Evolutionary conservation across 2,888 invertebrate species (phyloP).

Genomic region (Eucriotettix oculatus): DNA sequence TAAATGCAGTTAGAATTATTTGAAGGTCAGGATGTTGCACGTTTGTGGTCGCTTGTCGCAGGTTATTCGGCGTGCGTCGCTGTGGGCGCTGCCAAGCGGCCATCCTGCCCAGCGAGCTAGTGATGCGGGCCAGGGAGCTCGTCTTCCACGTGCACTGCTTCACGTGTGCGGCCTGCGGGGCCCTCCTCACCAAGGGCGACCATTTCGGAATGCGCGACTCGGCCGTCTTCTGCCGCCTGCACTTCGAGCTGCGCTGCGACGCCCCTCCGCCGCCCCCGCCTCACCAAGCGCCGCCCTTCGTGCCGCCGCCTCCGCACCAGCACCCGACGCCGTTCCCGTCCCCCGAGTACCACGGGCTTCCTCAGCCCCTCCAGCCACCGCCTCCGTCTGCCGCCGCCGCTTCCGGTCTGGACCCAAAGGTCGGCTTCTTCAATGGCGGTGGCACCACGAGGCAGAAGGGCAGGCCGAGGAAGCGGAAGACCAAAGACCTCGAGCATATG

Average conservation of each 20-base stretch:
- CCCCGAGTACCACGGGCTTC: slow-evolving; percentile 26
- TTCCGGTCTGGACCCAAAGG: not conserved
- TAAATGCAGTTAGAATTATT: too few species aligned
- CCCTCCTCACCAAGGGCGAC: slow-evolving; percentile 80
- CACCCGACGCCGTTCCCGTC: slow-evolving; percentile 29
- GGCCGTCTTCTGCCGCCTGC: slow-evolving; percentile 69
- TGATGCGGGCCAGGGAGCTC: slow-evolving; percentile 83
- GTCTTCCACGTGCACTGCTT: slow-evolving; percentile 94
- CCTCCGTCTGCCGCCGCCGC: slow-evolving; percentile 9
- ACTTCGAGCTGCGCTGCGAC: slow-evolving; percentile 39
- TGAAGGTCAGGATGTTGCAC: too few species aligned
- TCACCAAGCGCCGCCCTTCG: slow-evolving; percentile 9
- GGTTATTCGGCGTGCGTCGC: slow-evolving; percentile 76
- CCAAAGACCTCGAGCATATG: slow-evolving; percentile 75
- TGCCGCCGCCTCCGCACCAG: slow-evolving; percentile 4
- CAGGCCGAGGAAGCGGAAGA: slow-evolving; percentile 81
- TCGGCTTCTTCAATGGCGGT: slow-evolving; percentile 37
- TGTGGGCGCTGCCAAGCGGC: slow-evolving; percentile 81
- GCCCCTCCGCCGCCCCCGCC: slow-evolving; percentile 9
- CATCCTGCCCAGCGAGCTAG: slow-evolving; percentile 79
- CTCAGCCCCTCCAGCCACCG: slow-evolving; percentile 6
- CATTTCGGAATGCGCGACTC: slow-evolving; percentile 85
- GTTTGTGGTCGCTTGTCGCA: slow-evolving; percentile 29
- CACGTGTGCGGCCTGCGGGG: slow-evolving; percentile 76
- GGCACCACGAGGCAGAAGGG: slow-evolving; percentile 71